Base-by-base conservation (phyloP, 2,113 vertebrate genomes). In the Paramormyrops kingsleyae region DNA sequence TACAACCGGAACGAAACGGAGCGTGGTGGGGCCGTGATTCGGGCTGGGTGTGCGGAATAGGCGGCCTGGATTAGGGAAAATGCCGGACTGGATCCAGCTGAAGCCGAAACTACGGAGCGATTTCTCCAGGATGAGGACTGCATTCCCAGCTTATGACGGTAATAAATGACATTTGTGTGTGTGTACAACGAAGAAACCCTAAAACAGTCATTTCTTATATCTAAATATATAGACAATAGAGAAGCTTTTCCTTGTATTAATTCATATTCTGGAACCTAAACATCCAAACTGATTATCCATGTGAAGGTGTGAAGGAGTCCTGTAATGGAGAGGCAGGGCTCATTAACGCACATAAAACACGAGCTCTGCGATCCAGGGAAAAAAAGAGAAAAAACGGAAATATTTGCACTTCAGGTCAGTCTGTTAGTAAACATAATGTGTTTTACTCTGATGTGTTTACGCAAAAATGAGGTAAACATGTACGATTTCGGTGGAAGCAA, bases 11-110 rank as follows among this genome's bases (percentile, higher is more conserved):
- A 94, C 94, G 94, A 92, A 91, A 93, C 87, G 35, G 86, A 88
- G 56, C 87, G 94, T 92, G 90, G 93, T 94, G 93, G 95, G 94
- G 93, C 94, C 93, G 95, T 95, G 94, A 94, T 93, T 94, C 91
- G 53, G 80, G 39, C 15, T 56, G 93, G 95, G 94, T 90, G 93
- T 91, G 90, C 90, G 94, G 94, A 96, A 96, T 95, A 95, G 95
- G 92, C 89, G 96, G 93, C 35, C 92, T 92, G 96, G 96, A 96
- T 12, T 87, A 27, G 0, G 46, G 15, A 74, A 77, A 91, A 91
- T 50, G 19, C n/a, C 24, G 89, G 89, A 88, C 88, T 49, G 95
- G 95, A 95, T 93, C 94, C 66, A 27, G 83, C 52, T 2, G 46
- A 31, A 47, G 52, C 21, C 46, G 6, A 88, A 90, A 90, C 66